Conservation (phyloP, 53 echinoderm and acorn worm genomes). For the Crossaster papposus region DNA sequence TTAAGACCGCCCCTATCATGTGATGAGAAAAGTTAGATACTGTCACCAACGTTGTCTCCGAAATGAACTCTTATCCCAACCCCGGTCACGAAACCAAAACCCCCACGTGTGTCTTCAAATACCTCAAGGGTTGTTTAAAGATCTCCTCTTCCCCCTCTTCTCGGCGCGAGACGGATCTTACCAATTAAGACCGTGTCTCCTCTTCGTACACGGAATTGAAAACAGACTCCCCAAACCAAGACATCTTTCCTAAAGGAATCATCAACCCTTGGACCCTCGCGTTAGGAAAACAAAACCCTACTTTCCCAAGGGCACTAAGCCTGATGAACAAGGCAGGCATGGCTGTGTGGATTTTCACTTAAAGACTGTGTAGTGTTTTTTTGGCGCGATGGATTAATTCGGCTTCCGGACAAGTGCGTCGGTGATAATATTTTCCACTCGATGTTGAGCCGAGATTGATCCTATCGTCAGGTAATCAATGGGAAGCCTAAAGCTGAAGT, state of each 20-base stretch:
- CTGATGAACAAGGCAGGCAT: neutral
- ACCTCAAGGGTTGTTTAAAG: neutral
- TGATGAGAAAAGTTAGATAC: constrained; percentile 3
- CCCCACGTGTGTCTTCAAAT: neutral
- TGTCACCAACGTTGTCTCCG: neutral
- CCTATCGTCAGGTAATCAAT: constrained; percentile 22
- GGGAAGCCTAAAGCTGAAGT: constrained; percentile 1
- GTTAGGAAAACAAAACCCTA: neutral
- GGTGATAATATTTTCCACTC: constrained; percentile 43
- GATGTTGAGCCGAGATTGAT: constrained; percentile 15
- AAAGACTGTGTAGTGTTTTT: constrained; percentile 46
- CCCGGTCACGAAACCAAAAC: neutral
- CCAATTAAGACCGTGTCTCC: constrained; percentile 27
- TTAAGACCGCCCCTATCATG: neutral
- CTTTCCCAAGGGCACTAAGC: constrained; percentile 8
- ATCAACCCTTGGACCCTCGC: neutral
- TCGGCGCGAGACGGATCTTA: neutral
- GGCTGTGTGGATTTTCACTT: constrained; percentile 34
- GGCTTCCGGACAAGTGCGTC: constrained; percentile 39
- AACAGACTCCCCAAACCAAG: neutral
- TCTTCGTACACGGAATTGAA: neutral
- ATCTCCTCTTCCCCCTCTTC: neutral
- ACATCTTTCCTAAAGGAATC: neutral
- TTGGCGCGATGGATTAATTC: neutral
- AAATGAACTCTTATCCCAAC: neutral